These are phyloP conservation scores for Mesorhabditis spiculigera DNA, from an alignment of 2,888 invertebrate genomes.

Conservation along the genomic window DNA sequence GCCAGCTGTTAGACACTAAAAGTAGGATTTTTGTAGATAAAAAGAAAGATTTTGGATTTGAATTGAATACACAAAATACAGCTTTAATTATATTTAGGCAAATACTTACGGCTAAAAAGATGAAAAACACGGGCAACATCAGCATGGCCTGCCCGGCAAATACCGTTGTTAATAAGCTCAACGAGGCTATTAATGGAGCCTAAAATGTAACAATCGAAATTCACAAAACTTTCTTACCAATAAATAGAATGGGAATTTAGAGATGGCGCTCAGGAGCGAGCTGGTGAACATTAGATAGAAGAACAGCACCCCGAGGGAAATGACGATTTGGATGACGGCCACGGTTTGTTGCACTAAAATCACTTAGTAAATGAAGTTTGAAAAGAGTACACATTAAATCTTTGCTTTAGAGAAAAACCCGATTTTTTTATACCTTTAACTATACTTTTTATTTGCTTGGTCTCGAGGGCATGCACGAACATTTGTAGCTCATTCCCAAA, in stretches of 20 bases:
- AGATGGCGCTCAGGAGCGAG: not conserved
- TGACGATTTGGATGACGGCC: not conserved
- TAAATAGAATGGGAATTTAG: slow-evolving; percentile 2
- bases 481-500: not conserved
- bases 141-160: not conserved
- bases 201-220: not conserved
- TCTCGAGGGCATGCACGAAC: not conserved
- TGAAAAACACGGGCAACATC: slow-evolving; percentile 4
- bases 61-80: too few relatives aligned
- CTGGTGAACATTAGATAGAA: slow-evolving; percentile 3
- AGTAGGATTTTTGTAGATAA: not conserved
- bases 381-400: too few relatives aligned
- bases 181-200: not conserved
- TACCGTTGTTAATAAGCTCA: not conserved
- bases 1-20: slow-evolving; percentile 14
- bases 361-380: too few relatives aligned
- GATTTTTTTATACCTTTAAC: not conserved
- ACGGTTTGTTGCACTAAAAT: not conserved
- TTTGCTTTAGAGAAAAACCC: too few relatives aligned
- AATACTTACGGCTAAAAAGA: not conserved
- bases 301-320: not conserved
- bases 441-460: not conserved
- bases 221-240: not conserved
- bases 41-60: too few relatives aligned
- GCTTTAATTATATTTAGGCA: too few relatives aligned